A percentile compares a stretch with the other conserved stretches of the same genome.
phyloP scores from a whole-genome alignment of 2,888 invertebrate species.

The Tanytarsus gracilentus region DNA sequence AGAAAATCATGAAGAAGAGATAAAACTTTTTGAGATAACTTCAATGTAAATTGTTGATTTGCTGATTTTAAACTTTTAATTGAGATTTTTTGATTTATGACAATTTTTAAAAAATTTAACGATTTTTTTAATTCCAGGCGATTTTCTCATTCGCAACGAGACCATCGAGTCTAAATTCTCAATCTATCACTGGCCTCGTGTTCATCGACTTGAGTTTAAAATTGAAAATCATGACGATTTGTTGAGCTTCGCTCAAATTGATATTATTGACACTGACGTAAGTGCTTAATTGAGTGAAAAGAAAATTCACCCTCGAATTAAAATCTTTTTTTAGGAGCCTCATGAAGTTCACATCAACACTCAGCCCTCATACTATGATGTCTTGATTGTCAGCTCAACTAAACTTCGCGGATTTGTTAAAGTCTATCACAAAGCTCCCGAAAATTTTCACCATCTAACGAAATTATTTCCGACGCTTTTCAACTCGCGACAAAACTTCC shows the following conservation, averaged over 20 bases:
- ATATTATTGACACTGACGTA: conserved; percentile 20
- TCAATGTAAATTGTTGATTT: too few species aligned
- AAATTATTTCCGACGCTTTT: not conserved
- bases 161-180: conserved; percentile 14
- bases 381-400: conserved; percentile 9
- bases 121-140: conserved; percentile 4
- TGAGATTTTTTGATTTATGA: not conserved
- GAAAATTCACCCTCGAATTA: not conserved
- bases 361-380: conserved; percentile 3
- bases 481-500: not conserved
- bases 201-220: conserved; percentile 13
- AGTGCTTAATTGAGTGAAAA: not conserved
- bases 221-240: conserved; percentile 24
- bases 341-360: conserved; percentile 25
- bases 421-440: conserved; percentile 24
- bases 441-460: conserved; percentile 22
- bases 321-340: conserved; percentile 6
- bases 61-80: too few species aligned
- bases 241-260: conserved; percentile 20
- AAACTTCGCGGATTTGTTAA: conserved; percentile 3
- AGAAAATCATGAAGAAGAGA: too few species aligned
- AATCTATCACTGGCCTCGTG: conserved; percentile 7
- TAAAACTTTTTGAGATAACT: too few species aligned
- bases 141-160: conserved; percentile 20
- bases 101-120: not conserved